phyloP scores from a whole-genome alignment of 2,888 invertebrate species.

The Esperia sulphurella region DNA sequence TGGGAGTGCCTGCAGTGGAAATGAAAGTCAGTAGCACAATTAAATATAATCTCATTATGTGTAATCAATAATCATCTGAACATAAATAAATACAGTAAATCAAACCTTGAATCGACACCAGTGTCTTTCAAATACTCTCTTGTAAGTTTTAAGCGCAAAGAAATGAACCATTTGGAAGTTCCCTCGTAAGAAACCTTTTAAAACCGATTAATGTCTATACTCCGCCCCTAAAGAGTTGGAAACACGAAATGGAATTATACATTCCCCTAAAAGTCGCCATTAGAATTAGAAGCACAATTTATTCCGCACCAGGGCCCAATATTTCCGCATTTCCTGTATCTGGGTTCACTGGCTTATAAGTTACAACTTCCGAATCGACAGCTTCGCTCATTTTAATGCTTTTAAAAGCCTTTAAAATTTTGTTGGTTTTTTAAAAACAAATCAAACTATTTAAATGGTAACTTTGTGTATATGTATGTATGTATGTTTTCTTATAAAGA shows the following conservation, averaged over 20 bases:
- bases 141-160: conserved; percentile 22
- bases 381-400: neutral
- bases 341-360: conserved; percentile 15
- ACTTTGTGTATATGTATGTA: no score
- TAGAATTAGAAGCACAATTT: conserved; percentile 68
- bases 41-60: no score
- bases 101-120: no score
- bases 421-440: neutral
- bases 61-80: no score
- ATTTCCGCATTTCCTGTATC: conserved; percentile 33
- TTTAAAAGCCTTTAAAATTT: no score
- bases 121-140: neutral
- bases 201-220: conserved; percentile 69
- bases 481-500: no score
- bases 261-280: conserved; percentile 72
- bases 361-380: conserved; percentile 5
- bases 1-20: conserved; percentile 41
- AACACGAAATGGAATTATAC: conserved; percentile 74
- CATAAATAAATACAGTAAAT: neutral
- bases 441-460: no score
- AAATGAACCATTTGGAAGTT: conserved; percentile 50
- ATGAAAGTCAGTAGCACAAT: neutral
- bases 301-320: conserved; percentile 52
- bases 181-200: conserved; percentile 64
- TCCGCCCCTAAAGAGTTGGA: conserved; percentile 71